phyloP scores from a whole-genome alignment of 2,113 vertebrate genomes.

The Halcyon senegalensis region DNA sequence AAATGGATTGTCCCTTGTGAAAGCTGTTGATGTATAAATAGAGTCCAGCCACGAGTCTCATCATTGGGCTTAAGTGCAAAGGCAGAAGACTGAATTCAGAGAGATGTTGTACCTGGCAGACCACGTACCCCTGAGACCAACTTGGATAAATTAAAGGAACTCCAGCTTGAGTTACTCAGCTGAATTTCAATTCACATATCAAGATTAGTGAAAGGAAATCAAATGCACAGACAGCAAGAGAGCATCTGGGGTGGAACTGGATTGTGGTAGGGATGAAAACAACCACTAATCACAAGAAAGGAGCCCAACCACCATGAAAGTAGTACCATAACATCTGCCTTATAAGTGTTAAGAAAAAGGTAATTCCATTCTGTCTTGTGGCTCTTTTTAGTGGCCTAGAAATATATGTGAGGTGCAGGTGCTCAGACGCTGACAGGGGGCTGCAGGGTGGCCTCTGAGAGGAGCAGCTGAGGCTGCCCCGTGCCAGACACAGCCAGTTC shows the following conservation, averaged over 20 bases:
- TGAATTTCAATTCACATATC: not conserved
- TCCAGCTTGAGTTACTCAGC: not conserved
- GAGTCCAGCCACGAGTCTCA: not conserved
- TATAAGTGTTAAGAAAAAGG: not conserved
- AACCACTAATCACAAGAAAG: not conserved
- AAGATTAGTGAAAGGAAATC: not conserved
- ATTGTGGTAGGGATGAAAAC: not conserved
- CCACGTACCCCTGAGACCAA: not conserved
- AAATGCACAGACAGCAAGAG: fast-evolving
- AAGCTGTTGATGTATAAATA: not conserved
- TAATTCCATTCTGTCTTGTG: not conserved
- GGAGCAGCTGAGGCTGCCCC: not conserved
- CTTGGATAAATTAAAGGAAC: not conserved
- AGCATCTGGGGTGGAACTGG: not conserved
- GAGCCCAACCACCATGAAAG: not conserved
- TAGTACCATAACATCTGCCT: not conserved
- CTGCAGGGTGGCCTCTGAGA: not conserved
- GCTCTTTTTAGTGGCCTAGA: not conserved
- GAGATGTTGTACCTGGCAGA: not conserved
- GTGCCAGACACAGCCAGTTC: not conserved
- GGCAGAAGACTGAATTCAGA: not conserved
- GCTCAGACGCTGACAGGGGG: not conserved
- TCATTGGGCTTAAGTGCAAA: not conserved
- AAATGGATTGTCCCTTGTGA: not conserved
- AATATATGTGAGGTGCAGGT: not conserved